Conservation (phyloP, 2,888 invertebrate genomes). For the Mythimna pallens region DNA sequence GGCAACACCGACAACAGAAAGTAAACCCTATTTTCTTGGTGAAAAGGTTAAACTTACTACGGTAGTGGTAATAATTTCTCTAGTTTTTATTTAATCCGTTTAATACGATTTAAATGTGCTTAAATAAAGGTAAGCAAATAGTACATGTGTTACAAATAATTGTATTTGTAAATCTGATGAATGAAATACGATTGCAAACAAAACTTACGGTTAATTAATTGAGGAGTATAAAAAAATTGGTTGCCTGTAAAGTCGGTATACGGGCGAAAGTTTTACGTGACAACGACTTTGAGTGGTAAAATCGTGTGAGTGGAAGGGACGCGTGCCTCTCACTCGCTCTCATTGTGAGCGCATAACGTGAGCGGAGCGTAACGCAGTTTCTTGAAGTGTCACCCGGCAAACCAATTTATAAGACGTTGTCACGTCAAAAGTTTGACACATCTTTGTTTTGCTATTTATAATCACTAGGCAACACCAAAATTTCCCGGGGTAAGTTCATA, state of each 20-base stretch:
- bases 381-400: no score
- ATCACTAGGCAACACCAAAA: no score
- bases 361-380: no score
- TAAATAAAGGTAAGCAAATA: slow-evolving; percentile 70
- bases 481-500: no score
- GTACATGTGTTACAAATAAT: slow-evolving; percentile 64
- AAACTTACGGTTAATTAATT: not conserved
- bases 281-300: no score
- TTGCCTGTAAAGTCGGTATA: no score
- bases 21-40: not conserved
- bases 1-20: slow-evolving; percentile 6
- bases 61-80: not conserved
- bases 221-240: not conserved
- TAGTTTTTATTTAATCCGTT: slow-evolving; percentile 68
- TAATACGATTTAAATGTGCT: slow-evolving; percentile 76
- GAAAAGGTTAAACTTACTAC: slow-evolving; percentile 22
- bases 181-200: not conserved
- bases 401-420: no score
- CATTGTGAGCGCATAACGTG: no score
- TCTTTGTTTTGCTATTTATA: not conserved
- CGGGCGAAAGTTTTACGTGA: no score
- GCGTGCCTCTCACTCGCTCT: no score
- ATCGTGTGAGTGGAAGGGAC: no score
- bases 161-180: slow-evolving; percentile 39
- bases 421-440: not conserved